These are phyloP conservation scores for Drosophila novamexicana DNA, from an alignment of 1,140 invertebrate species.

Conservation along the genomic window DNA sequence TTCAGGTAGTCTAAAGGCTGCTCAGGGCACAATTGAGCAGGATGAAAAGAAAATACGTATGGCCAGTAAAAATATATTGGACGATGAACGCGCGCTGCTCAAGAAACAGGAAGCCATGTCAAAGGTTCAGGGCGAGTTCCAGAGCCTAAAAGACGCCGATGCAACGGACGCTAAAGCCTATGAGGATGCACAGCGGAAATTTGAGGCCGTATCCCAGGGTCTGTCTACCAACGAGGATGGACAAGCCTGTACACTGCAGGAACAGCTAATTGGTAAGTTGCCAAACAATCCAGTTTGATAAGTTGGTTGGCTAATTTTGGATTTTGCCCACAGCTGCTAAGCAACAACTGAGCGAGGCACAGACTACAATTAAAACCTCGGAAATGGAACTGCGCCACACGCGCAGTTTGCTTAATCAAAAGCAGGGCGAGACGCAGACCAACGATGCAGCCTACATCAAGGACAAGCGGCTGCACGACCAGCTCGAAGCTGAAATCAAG, in stretches of 20 bases:
- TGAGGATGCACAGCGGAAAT: constrained; percentile 90
- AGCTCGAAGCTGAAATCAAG: constrained; percentile 87
- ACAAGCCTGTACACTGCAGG: constrained; percentile 93
- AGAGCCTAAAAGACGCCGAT: constrained; percentile 89
- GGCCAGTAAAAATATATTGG: constrained; percentile 88
- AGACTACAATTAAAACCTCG: constrained; percentile 92
- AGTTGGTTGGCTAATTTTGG: not conserved
- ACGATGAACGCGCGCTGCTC: constrained; percentile 89
- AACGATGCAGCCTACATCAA: constrained; percentile 90
- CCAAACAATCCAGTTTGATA: not conserved
- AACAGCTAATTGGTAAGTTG: constrained; percentile 92
- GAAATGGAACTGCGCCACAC: constrained; percentile 91
- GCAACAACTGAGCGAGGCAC: constrained; percentile 89
- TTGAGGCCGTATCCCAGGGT: constrained; percentile 93
- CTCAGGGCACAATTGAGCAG: constrained; percentile 89
- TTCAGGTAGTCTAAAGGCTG: constrained; percentile 88
- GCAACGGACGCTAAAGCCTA: constrained; percentile 89
- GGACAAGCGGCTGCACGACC: constrained; percentile 88
- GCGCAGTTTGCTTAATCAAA: constrained; percentile 88
- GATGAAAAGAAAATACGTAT: constrained; percentile 90
- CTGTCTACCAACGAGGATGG: constrained; percentile 92
- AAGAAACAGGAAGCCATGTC: constrained; percentile 89
- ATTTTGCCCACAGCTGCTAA: constrained; percentile 87
- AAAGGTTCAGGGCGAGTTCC: constrained; percentile 89
- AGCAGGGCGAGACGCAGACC: constrained; percentile 89